Evolutionary conservation across 2,888 invertebrate species (phyloP).

Genomic region (Brenthis daphne): DNA sequence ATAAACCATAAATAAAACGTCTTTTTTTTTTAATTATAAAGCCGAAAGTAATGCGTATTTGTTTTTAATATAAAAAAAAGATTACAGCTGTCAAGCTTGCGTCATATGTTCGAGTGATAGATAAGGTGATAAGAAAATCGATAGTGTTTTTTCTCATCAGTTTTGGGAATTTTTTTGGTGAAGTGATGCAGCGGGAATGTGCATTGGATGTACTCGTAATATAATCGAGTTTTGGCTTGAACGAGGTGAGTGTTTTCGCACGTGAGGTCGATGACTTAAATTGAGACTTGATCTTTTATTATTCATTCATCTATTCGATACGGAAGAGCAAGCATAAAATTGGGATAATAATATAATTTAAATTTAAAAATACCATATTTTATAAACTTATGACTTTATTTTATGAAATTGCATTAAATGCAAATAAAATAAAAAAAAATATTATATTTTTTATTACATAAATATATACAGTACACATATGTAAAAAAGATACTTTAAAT

Average conservation of each 20-base stretch:
- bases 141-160: conserved; percentile 53
- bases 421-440: too few species aligned
- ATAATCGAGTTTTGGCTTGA: conserved; percentile 66
- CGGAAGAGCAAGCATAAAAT: conserved; percentile 11
- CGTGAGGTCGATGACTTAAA: conserved; percentile 55
- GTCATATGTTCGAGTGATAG: conserved; percentile 45
- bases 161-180: conserved; percentile 52
- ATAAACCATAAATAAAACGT: conserved; percentile 54
- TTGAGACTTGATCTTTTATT: conserved; percentile 16
- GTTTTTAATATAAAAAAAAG: conserved; percentile 15
- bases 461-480: too few species aligned
- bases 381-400: too few species aligned
- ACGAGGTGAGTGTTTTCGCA: conserved; percentile 64
- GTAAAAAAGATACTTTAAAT: too few species aligned
- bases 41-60: conserved; percentile 6
- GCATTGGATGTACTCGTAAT: conserved; percentile 50
- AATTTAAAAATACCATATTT: background rate
- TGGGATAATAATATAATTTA: background rate
- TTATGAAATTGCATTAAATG: too few species aligned
- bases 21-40: conserved; percentile 33
- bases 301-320: conserved; percentile 17
- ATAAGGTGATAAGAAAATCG: conserved; percentile 62
- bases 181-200: conserved; percentile 66
- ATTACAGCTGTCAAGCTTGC: conserved; percentile 25
- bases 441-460: too few species aligned